A percentile compares a stretch with the other conserved stretches of the same genome.
Evolutionary conservation across 1,140 invertebrate genomes (phyloP).

Genomic region (Diabrotica undecimpunctata): DNA sequence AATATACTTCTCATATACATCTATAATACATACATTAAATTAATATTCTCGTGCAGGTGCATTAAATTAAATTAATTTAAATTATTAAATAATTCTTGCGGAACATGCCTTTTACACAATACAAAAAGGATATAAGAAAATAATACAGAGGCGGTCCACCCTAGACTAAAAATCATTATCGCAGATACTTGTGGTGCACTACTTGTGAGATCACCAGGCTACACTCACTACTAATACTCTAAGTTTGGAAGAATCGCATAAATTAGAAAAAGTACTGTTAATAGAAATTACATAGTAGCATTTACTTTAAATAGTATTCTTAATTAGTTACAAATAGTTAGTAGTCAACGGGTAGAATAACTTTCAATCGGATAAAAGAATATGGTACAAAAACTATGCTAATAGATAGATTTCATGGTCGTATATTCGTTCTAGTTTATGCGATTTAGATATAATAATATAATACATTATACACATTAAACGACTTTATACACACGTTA

Average conservation of each 20-base stretch:
- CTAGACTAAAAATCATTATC: constrained; percentile 26
- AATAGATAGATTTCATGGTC: no score
- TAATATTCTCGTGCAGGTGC: constrained; percentile 29
- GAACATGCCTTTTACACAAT: constrained; percentile 5
- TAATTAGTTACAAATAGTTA: no score
- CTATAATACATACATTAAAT: constrained; percentile 24
- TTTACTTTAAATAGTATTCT: no score
- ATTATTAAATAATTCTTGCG: constrained; percentile 8
- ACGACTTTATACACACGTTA: constrained; percentile 39
- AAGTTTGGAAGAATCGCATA: constrained; percentile 16
- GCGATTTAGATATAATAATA: no score
- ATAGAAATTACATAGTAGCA: no score
- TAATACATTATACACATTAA: constrained; percentile 37
- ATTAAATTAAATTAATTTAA: constrained; percentile 30
- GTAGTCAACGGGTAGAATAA: no score
- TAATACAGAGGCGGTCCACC: constrained; percentile 7
- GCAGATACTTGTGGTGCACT: constrained; percentile 33
- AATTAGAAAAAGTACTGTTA: constrained; percentile 29
- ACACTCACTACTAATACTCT: constrained; percentile 24
- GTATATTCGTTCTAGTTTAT: no score
- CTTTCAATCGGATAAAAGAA: no score
- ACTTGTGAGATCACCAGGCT: constrained; percentile 33
- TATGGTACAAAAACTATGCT: no score
- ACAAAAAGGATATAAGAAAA: constrained; percentile 10
- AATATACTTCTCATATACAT: constrained; percentile 20